Evolutionary conservation across 2,888 invertebrate genomes (phyloP), one percentile per base, ranked within the genome.

Genomic region (Sarcophaga variegata): DNA sequence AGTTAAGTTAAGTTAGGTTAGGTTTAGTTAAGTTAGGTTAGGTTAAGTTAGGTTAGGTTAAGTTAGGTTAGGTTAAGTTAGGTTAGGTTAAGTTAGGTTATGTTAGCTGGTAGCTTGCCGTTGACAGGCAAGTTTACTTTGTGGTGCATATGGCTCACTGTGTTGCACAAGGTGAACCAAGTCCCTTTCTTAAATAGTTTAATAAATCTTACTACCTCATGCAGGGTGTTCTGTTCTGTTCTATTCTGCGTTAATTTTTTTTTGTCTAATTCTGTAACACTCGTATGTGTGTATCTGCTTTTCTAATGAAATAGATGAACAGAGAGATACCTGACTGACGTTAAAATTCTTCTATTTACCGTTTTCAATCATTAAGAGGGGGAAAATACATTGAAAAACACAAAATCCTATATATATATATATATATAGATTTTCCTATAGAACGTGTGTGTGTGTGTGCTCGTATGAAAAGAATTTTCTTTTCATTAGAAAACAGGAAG

Each of bases 401-500:
- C n/a, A n/a, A n/a, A n/a, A n/a, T n/a, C n/a, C n/a, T n/a, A n/a
- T n/a, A n/a, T n/a, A n/a, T n/a, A n/a, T n/a, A n/a, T n/a, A n/a
- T n/a, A n/a, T n/a, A n/a, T n/a, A n/a, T n/a, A n/a, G n/a, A n/a
- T n/a, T n/a, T n/a, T 37, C 37, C 37, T 37, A 37, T 37, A 62
- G 8, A 10, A 62, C 27, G 22, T 71, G 59, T 20, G 12, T 67
- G 54, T 59, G 45, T 47, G 37, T 2, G 37, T 2, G 37, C 71
- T 25, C 79, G 66, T 83, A 78, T 75, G 59, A 83, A 83, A 80
- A 81, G 4, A 63, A 67, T 10, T 22, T 27, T 69, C 62, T 66
- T 76, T 87, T 77, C 70, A 80, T 86, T 84, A 77, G 77, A 88
- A 83, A 82, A 88, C 84, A 82, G 84, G 82, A 88, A 88, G 86